phyloP scores from a whole-genome alignment of 2,113 vertebrate genomes.

The Pterocles orientalis region DNA sequence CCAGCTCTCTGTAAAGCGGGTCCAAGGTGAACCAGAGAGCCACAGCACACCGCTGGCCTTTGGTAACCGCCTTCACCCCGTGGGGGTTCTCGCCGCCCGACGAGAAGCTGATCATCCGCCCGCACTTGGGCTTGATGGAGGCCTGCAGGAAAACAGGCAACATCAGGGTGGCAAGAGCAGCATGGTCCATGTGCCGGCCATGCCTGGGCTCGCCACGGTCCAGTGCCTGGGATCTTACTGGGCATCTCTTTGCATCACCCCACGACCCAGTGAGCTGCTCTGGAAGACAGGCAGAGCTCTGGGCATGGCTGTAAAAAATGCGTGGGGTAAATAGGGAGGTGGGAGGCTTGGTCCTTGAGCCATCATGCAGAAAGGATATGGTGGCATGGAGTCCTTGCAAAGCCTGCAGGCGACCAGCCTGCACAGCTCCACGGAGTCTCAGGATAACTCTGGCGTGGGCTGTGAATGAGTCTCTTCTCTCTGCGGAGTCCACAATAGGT shows the following conservation, averaged over 20 bases:
- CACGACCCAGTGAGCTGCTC: neutral
- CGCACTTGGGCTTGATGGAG: constrained; percentile 91
- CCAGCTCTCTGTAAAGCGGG: constrained; percentile 92
- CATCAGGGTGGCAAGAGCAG: neutral
- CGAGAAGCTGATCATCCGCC: constrained; percentile 94
- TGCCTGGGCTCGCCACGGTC: neutral
- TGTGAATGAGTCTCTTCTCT: neutral
- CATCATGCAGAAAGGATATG: neutral
- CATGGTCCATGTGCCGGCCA: rapidly evolving
- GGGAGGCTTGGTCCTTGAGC: neutral
- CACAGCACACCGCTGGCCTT: constrained; percentile 91
- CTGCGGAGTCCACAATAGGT: neutral
- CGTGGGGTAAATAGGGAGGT: neutral
- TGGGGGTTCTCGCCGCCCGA: constrained; percentile 96
- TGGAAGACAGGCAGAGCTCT: neutral
- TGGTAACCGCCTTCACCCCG: constrained; percentile 92
- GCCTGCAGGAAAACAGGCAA: constrained; percentile 75
- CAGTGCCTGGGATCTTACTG: neutral
- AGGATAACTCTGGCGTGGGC: neutral
- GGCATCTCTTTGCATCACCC: rapidly evolving
- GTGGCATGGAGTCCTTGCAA: neutral
- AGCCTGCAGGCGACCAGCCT: neutral
- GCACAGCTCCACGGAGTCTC: neutral
- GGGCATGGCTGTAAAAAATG: neutral
- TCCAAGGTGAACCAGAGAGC: constrained; percentile 96